Base-by-base conservation (phyloP, 2,797 vertebrate species). In the Etheostoma perlongum region DNA sequence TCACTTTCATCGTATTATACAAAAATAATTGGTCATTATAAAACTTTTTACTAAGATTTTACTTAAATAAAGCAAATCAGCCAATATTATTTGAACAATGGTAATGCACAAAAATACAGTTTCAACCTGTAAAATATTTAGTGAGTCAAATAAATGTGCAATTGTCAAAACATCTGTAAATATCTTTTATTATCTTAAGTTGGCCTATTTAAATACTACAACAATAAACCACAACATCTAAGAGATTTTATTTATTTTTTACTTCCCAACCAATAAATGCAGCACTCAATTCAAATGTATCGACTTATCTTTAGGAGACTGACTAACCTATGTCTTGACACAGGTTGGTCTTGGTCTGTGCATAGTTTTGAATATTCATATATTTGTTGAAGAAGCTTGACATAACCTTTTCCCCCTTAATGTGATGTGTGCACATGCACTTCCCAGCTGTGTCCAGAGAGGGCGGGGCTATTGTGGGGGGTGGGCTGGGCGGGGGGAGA, bases 381-480 rank as follows among this genome's bases (percentile, higher is more conserved):
- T 94, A 88, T 91, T 80, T 86, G 85, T 88, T 83, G 89, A 90
- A 91, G 86, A 94, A 94, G 88, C 80, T 74, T 94, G 91, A 93
- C 83, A 89, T 90, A 93, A 93, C 94, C 92, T 93, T 93, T 93
- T 85, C 85, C 89, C 78, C 83, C 84, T 84, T 92, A 90, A 95
- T 93, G 91, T 88, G 93, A 93, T 93, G 90, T 90, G 91, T 86
- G 88, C 85, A 78, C 92, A 91, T 89, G 85, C 89, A 93, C 91
- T 91, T 94, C 91, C 93, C 93, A 93, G 92, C 91, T 94, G 93
- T 93, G 95, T 95, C 94, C 92, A 90, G 89, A 92, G 89, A 90
- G 85, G 90, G 87, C 83, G 87, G 89, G 91, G 81, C 89, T 78
- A 82, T 62, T 58, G 6, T 71, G 67, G 79, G 68, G 53, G 59